A percentile compares a stretch with the other conserved stretches of the same genome.
phyloP scores from a whole-genome alignment of 2,888 invertebrate genomes.

The Stenoptilia bipunctidactyla region DNA sequence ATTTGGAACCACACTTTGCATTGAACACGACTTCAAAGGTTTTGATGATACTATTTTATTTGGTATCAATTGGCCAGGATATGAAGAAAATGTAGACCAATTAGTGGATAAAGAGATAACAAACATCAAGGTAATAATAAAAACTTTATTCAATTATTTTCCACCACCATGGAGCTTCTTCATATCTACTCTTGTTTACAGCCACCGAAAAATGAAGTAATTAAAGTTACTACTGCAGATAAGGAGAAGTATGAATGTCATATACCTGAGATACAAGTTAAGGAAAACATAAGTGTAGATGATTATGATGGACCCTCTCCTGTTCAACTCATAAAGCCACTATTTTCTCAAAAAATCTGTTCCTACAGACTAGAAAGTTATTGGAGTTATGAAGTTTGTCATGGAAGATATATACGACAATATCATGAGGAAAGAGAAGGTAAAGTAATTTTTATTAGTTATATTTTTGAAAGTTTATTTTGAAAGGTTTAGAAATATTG shows the following conservation, averaged over 20 bases:
- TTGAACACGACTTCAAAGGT: constrained; percentile 77
- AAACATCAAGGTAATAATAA: constrained; percentile 36
- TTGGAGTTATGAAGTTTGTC: constrained; percentile 98
- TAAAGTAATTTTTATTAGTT: constrained; percentile 16
- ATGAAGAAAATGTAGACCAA: constrained; percentile 28
- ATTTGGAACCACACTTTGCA: constrained; percentile 28
- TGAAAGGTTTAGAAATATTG: too few species aligned
- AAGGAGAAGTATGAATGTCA: constrained; percentile 88
- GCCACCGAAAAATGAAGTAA: constrained; percentile 60
- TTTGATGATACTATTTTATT: constrained; percentile 88
- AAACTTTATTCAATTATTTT: too few species aligned
- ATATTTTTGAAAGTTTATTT: too few species aligned
- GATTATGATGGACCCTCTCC: constrained; percentile 82
- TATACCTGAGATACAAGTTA: constrained; percentile 75
- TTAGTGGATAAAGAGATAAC: constrained; percentile 30
- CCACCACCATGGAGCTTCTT: too few species aligned
- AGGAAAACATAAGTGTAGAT: constrained; percentile 68
- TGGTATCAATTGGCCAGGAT: constrained; percentile 83
- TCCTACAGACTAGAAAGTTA: constrained; percentile 90
- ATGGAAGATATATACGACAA: constrained; percentile 91
- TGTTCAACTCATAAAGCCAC: constrained; percentile 79
- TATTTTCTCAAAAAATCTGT: constrained; percentile 85
- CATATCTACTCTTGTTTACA: background rate
- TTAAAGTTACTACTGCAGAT: constrained; percentile 79
- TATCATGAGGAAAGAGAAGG: constrained; percentile 96